These are phyloP conservation scores for Cheilosia vulpina DNA, from an alignment of 2,888 invertebrate species.

Conservation along the genomic window DNA sequence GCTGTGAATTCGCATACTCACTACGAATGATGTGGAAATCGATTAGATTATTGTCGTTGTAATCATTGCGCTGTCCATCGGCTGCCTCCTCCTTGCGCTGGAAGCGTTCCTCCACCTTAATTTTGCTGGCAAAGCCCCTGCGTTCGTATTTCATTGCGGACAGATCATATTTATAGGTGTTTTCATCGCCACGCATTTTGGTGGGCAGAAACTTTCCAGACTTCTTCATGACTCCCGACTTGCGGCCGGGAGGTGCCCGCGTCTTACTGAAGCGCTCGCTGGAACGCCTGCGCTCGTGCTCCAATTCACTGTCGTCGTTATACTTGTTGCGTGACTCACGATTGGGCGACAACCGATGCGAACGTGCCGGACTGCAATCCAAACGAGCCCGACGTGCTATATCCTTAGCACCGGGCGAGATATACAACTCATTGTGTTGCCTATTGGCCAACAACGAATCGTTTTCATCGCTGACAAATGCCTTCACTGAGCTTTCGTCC, in stretches of 20 bases:
- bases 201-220: conserved; percentile 79
- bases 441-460: conserved; percentile 80
- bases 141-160: conserved; percentile 82
- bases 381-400: conserved; percentile 78
- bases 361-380: conserved; percentile 83
- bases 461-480: conserved; percentile 78
- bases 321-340: conserved; percentile 81
- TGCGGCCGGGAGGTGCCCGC: conserved; percentile 85
- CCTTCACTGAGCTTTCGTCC: conserved; percentile 40
- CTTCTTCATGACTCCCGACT: conserved; percentile 82
- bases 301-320: conserved; percentile 85
- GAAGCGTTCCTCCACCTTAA: conserved; percentile 77
- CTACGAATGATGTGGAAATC: conserved; percentile 80
- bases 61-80: conserved; percentile 78
- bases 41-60: conserved; percentile 83
- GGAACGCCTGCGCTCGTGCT: conserved; percentile 87
- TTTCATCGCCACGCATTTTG: conserved; percentile 81
- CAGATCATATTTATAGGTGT: conserved; percentile 82
- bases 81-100: conserved; percentile 77
- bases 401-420: conserved; percentile 77
- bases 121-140: conserved; percentile 82
- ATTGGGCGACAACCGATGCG: conserved; percentile 82
- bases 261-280: conserved; percentile 87
- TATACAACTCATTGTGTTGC: conserved; percentile 67
- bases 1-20: conserved; percentile 64